Base-by-base conservation (phyloP, 1,140 invertebrate species). In the Sminthurinus signatus region DNA sequence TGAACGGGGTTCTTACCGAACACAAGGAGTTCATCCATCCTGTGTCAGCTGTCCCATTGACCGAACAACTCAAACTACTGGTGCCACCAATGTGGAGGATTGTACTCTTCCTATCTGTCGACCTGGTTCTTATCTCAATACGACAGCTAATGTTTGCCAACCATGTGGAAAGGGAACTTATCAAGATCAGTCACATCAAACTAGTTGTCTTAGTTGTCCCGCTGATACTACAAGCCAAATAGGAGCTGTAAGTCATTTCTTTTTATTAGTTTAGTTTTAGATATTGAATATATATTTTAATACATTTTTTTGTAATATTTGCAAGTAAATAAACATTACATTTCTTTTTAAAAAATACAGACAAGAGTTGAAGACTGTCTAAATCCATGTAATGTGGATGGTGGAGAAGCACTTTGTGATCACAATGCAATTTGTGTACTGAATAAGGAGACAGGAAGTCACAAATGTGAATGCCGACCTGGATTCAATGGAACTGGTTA, bases 151-250 rank as follows among this genome's bases (percentile, higher is more conserved):
- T 74, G 85, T 85, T 64, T 98, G 96, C 75, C 79, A 88, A 25
- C 80, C 86, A 43, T 99, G 96, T 75, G 88, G 91, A 51, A 89
- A 92, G 73, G 93, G 93, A 64, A 93, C 85, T 51, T 98, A 95
- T 75, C 95, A 98, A 76, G 85, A 93, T 5, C 86, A 94, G 72
- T 83, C 87, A 0, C 91, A 95, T 73, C 92, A 96, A 74, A 90
- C 87, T 0, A 81, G 81, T 25, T 98, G 94, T 75, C 82, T 93
- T 54, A 82, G 86, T 21, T 98, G 94, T 75, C 91, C 92, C 39
- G 85, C 88, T 2, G 94, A 96, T 74, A 95, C 92, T 3, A 96
- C 91, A 68, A 96, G 93, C 0, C 88, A 87, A 73, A 79, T 84
- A 0, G 88, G 88, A 52, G 84, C 92, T 50, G 86, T 88, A 78